Base-by-base conservation (phyloP, 2,797 vertebrate species). In the Philypnodon macrostomus region DNA sequence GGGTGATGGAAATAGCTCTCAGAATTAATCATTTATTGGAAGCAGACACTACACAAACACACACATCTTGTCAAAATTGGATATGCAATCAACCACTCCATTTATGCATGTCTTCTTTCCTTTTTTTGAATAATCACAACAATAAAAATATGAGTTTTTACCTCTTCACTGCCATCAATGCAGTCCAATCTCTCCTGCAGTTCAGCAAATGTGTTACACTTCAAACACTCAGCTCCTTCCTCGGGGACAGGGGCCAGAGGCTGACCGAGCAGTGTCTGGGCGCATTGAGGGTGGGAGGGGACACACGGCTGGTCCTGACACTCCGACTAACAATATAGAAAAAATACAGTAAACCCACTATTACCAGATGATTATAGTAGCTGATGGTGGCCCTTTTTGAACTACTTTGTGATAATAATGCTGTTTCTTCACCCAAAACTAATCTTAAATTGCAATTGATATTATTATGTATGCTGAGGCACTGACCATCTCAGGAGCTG, bases 121-220 rank as follows among this genome's bases (percentile, higher is more conserved):
- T 17, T 5, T 27, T 30, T 39, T 37, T 41, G 9, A 5, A 34
- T 36, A 41, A 50, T 33, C 14, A 17, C 2, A 48, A 52, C 31
- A 10, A 42, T 29, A 42, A 42, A 42, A n/a, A 42, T 8, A 29
- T 27, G 2, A 16, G 5, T 29, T 4, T 4, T 71, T 49, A 86
- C 86, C 85, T 96, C 97, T 63, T 99, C 97, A 1, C 96, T 97
- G 71, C 97, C 96, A 1, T 99, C 97, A 2, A 99, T 98, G 78
- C 97, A 99, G 56, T 92, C 97, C 51, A 99, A 83, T 59, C 97
- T 85, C 76, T 98, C 96, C 63, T 99, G 97, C 57, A 99, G 92
- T 83, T 99, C 97, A 0, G 97, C 97, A 47, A 99, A 99, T 1
- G 97, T 99, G 87, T 98, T 98, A 69, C 97, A 99, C 70, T 98